Evolutionary conservation across 2,113 vertebrate genomes (phyloP).

Genomic region (Rhinopomastus cyanomelas): DNA sequence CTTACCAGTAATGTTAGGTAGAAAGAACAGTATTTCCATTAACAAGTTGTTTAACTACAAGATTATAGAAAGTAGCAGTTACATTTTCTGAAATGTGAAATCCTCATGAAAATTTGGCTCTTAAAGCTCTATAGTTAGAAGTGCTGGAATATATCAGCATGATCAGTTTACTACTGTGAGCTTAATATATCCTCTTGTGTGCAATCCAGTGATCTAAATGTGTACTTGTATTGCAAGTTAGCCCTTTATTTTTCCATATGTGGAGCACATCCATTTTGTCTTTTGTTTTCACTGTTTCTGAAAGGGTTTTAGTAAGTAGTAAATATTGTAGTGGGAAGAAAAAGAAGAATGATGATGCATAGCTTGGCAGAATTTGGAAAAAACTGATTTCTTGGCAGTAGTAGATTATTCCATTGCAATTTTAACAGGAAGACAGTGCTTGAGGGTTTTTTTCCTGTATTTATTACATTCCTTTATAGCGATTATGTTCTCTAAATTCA

Average conservation of each 20-base stretch:
- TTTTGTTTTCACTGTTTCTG: neutral
- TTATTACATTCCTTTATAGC: neutral
- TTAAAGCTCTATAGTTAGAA: neutral
- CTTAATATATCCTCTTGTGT: neutral
- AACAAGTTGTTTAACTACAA: neutral
- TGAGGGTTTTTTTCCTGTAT: neutral
- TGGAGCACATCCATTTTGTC: neutral
- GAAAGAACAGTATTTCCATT: neutral
- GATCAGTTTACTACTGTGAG: neutral
- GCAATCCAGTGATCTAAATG: neutral
- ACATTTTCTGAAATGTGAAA: neutral
- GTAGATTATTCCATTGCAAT: neutral
- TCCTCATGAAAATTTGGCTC: neutral
- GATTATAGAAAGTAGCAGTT: neutral
- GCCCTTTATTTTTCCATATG: neutral
- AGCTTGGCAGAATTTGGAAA: neutral
- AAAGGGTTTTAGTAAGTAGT: neutral
- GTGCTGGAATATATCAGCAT: accelerated
- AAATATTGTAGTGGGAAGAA: neutral
- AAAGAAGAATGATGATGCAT: neutral
- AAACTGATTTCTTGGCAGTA: neutral
- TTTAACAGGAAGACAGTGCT: neutral
- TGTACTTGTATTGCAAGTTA: neutral
- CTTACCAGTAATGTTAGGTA: neutral
- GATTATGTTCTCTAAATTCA: neutral